These are phyloP conservation scores for Orius insidiosus DNA, from an alignment of 1,140 invertebrate species.

Conservation along the genomic window DNA sequence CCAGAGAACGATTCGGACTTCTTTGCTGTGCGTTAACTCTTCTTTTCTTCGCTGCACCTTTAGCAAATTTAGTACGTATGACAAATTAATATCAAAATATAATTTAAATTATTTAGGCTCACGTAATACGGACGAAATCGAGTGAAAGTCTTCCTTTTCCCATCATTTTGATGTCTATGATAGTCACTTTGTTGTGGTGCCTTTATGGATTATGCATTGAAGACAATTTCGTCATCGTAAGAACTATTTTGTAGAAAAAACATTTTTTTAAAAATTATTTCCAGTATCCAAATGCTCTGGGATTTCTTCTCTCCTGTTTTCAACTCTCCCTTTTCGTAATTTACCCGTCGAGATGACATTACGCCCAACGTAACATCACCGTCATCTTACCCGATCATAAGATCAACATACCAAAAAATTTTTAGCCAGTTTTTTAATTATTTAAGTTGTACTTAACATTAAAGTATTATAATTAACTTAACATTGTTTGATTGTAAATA, in stretches of 20 bases:
- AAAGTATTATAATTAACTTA: too few species aligned
- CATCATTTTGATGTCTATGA: slow-evolving; percentile 54
- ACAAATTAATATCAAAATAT: slow-evolving; percentile 7
- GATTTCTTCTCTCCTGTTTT: slow-evolving; percentile 34
- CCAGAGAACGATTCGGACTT: slow-evolving; percentile 31
- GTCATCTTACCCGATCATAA: slow-evolving; percentile 3
- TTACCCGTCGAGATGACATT: slow-evolving; percentile 29
- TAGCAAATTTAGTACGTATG: slow-evolving; percentile 43
- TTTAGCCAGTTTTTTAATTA: too few species aligned
- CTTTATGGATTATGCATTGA: slow-evolving; percentile 59
- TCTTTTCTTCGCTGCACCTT: slow-evolving; percentile 58
- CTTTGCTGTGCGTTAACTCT: slow-evolving; percentile 53
- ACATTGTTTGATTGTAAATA: too few species aligned
- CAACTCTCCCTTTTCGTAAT: slow-evolving; percentile 48
- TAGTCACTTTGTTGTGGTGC: slow-evolving; percentile 58
- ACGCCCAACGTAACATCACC: not conserved
- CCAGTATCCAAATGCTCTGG: slow-evolving; percentile 50
- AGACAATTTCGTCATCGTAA: slow-evolving; percentile 59
- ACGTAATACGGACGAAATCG: slow-evolving; percentile 54
- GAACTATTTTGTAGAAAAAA: slow-evolving; percentile 24
- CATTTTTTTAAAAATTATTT: slow-evolving; percentile 23
- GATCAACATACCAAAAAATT: slow-evolving; percentile 1
- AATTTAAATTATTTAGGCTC: slow-evolving; percentile 28
- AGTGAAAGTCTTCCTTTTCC: slow-evolving; percentile 66
- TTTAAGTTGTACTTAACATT: too few species aligned